Evolutionary conservation across 2,113 vertebrate species (phyloP).

Genomic region (Clinocottus analis): DNA sequence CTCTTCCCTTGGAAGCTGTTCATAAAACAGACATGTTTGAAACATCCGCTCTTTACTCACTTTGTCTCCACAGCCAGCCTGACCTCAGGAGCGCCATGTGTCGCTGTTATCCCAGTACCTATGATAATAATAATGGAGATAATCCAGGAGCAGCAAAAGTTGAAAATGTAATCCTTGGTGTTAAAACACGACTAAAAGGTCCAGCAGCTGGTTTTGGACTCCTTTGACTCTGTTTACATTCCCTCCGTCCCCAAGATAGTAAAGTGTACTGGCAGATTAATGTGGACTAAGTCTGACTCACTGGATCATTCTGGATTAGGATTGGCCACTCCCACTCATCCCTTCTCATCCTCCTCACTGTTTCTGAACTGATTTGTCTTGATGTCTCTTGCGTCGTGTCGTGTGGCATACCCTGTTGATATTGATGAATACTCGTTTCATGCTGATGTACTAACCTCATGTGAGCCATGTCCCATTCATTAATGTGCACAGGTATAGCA

Average conservation of each 20-base stretch:
- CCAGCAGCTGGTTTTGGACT: not conserved
- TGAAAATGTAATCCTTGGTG: not conserved
- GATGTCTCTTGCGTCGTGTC: not conserved
- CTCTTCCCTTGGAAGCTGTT: not conserved
- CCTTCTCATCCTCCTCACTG: not conserved
- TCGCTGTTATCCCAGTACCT: not conserved
- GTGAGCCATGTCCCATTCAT: not conserved
- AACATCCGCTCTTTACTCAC: conserved; percentile 81
- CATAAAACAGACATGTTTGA: not conserved
- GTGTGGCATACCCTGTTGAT: not conserved
- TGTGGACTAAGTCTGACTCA: conserved; percentile 59
- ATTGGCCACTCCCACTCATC: conserved; percentile 26
- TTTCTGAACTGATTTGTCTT: conserved; percentile 1
- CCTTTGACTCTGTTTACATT: conserved; percentile 27
- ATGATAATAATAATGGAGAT: not conserved
- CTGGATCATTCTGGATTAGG: conserved; percentile 80
- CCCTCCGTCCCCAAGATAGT: not conserved
- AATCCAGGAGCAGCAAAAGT: not conserved
- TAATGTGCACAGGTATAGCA: not conserved
- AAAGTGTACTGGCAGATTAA: conserved; percentile 47
- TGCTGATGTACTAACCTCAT: not conserved
- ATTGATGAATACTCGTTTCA: not conserved
- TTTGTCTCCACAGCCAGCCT: conserved; percentile 96
- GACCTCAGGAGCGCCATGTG: conserved; percentile 92
- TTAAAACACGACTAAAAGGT: not conserved